Evolutionary conservation across 2,113 vertebrate species (phyloP), one percentile per base, ranked within the genome.

Genomic region (Bambusicola thoracicus): DNA sequence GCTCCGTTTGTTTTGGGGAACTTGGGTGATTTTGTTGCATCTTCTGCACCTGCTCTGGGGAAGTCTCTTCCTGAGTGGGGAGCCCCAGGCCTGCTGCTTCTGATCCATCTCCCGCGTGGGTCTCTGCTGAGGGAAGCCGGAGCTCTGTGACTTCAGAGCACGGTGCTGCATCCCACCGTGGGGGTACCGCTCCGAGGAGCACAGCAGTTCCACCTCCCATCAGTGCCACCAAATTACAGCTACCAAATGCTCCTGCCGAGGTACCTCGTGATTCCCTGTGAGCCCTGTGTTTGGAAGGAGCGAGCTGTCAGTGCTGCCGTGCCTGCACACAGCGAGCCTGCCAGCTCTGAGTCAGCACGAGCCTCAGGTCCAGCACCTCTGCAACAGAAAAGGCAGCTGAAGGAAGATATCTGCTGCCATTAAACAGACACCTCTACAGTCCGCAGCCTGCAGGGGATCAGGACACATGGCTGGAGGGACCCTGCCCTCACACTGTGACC

Each of bases 1-100:
- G 78, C 27, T 40, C 59, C 2, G 0, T 70, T 81, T 58, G 49
- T 36, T 68, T 53, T 12, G 21, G 2, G 41, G 81, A 2, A 10
- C 6, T 65, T 27, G 6, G 27, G 19, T 0, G 1, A 2, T 79
- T 67, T 81, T 2, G 2, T 59, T 89, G 19, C 0, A 2, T 44
- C 58, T 67, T 21, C 70, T 49, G 67, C 8, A 3, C 21, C 6
- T 34, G 13, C 65, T 67, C 34, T 44, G 58, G 38, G 16, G 32
- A 30, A 22, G 19, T 7, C 8, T 69, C 22, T 32, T 34, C 25
- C 69, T 38, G 27, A 27, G 46, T 5, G 10, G 22, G 67, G 21
- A 10, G 3, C 21, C 40, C 61, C 44, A 11, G 44, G 51, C 14
- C 13, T 55, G 34, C 58, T 70, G 18, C 18, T 92, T 87, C 40